Evolutionary conservation across 2,113 vertebrate species (phyloP), one percentile per base, ranked within the genome.

Genomic region (Athene noctua): DNA sequence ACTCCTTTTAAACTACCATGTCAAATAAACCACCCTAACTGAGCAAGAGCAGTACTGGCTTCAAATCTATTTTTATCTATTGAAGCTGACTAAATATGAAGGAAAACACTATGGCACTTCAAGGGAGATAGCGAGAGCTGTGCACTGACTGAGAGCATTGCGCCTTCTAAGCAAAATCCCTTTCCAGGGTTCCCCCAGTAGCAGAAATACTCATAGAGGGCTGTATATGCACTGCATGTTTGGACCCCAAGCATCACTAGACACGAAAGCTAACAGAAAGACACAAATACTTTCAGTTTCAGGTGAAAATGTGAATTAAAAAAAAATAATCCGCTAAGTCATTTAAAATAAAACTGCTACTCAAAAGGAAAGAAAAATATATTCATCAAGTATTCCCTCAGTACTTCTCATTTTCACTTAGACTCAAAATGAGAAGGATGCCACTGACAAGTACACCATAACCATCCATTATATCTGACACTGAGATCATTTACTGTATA

Each of bases 391-490:
- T 20, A 57, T 81, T 80, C 29, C 11, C 86, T 51, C 51, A 49
- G 9, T 78, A 93, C 80, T 94, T 57, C 67, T 96, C 40, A 62
- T 85, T 96, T 91, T 91, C 73, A 73, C 38, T 96, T 78, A 59
- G 38, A 51, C 34, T 87, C 40, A 85, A 73, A 93, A 85, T 40
- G 49, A 90, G 68, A 88, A 79, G 32, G 83, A 90, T 90, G 79
- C 22, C 63, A 86, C 54, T 88, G 52, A 97, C 85, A 96, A 85
- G 73, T n/a, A 90, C 15, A 59, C 32, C 51, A 58, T 66, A 95
- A 83, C 78, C 40, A 47, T 91, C 74, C 73, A 85, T 92, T 87
- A 79, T 25, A 80, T 65, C 67, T 94, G 93, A 97, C 78, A 88
- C 27, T 84, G 68, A 80, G 59, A 94, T 94, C 2, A 80, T 86